Percentiles rank a stretch among this genome's conserved stretches.
These are phyloP conservation scores for Microplitis manilae DNA, from an alignment of 2,888 invertebrate species.

Conservation along the genomic window DNA sequence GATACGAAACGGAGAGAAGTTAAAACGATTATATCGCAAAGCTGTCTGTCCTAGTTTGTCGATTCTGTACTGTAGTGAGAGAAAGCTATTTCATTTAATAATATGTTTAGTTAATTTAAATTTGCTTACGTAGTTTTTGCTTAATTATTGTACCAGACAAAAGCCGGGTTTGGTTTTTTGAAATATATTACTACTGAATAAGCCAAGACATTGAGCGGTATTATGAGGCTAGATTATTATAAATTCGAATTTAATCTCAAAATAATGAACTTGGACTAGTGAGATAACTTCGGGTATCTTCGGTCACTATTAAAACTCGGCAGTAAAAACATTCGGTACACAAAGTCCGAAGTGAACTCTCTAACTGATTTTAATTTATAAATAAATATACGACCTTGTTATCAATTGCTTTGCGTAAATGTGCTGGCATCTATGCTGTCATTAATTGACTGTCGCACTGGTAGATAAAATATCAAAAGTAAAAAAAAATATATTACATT, in stretches of 20 bases:
- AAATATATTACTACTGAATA: not conserved
- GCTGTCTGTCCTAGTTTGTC: not conserved
- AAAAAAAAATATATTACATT: too few relatives aligned
- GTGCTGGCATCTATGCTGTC: too few relatives aligned
- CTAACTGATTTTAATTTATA: not conserved
- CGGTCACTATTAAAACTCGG: not conserved
- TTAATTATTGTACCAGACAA: conserved; percentile 2
- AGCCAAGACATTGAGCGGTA: not conserved
- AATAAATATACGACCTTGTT: not conserved
- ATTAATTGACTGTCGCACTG: too few relatives aligned
- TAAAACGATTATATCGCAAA: not conserved
- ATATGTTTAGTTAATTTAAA: not conserved
- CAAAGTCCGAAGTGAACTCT: not conserved
- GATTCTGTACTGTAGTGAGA: not conserved
- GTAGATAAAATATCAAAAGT: too few relatives aligned
- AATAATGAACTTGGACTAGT: not conserved
- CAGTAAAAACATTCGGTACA: not conserved
- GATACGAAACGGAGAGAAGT: not conserved
- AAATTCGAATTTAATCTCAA: not conserved
- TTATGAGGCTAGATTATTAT: too few relatives aligned
- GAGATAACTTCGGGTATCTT: not conserved
- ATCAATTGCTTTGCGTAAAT: too few relatives aligned
- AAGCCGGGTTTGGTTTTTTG: not conserved
- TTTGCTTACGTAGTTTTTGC: conserved; percentile 5
- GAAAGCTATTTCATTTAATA: not conserved